Evolutionary conservation across 2,113 vertebrate species (phyloP), one percentile per base, ranked within the genome.

Genomic region (Solenodon paradoxus): DNA sequence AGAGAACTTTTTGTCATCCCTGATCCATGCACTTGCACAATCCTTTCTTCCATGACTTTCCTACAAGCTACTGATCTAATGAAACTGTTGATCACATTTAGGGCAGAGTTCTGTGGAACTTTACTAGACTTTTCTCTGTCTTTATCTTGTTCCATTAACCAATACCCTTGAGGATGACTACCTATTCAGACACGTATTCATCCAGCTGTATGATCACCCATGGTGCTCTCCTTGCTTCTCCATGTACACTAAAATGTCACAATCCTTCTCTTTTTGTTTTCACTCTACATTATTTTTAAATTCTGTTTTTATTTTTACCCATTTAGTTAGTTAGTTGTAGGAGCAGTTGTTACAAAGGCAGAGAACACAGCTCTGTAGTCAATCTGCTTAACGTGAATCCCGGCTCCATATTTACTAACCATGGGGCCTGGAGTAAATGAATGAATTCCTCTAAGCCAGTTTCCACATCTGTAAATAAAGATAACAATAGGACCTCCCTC

Each of bases 191-290:
- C 45, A 90, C 45, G 30, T 47, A 30, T 53, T 32, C 47, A 77
- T 69, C 7, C 16, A 77, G 87, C 6, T 77, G 7, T 82, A 28
- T 26, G 85, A 26, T 45, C 80, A 75, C 28, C 24, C 30, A 5
- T 6, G 20, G 63, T 79, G 15, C n/a, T 42, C 3, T 3, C 1
- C 32, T 2, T 20, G 0, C 8, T 59, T 90, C 10, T 84, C 47
- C 32, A 16, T 6, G 40, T 5, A 30, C 32, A 64, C 94, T 92
- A 1, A 42, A 97, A 87, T 97, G 81, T 97, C 96, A 97, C 95
- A 97, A 97, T 97, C 79, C 47, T 97, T 96, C 83, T 88, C 42
- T 96, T 93, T 95, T 95, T n/a, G n/a, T 5, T 72, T 97, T 95
- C 88, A 96, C 86, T 96, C 97, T 96, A 95, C 97, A 89, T 95